These are phyloP conservation scores for Gasterosteus aculeatus DNA, from an alignment of 2,113 vertebrate species.

Conservation along the genomic window DNA sequence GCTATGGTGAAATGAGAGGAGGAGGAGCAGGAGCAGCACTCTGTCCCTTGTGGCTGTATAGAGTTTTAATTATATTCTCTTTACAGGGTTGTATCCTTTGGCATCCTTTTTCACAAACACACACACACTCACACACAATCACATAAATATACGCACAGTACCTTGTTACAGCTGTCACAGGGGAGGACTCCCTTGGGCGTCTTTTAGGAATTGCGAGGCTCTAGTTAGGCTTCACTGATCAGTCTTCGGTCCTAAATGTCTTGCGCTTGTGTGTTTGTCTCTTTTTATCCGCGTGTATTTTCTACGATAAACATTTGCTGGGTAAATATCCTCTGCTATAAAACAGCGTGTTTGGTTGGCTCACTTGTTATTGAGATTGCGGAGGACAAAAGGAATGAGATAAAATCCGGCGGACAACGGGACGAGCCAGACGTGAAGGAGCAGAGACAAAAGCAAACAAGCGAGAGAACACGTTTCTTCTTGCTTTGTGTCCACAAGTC, in stretches of 20 bases:
- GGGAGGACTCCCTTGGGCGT: constrained; percentile 58
- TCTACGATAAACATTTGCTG: constrained; percentile 50
- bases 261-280: constrained; percentile 29
- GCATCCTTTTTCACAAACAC: constrained; percentile 60
- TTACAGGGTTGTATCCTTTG: constrained; percentile 76
- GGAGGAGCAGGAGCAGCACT: constrained; percentile 11
- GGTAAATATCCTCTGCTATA: constrained; percentile 49
- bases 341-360: constrained; percentile 34
- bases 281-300: constrained; percentile 53
- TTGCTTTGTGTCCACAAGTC: not conserved
- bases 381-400: constrained; percentile 5
- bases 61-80: constrained; percentile 78
- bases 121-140: constrained; percentile 34
- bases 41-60: constrained; percentile 65
- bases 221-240: constrained; percentile 67
- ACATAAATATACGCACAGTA: constrained; percentile 64
- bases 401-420: constrained; percentile 9
- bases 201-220: constrained; percentile 60
- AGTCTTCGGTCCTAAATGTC: constrained; percentile 60
- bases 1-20: constrained; percentile 55
- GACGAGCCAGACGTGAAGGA: constrained; percentile 6
- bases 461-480: not conserved
- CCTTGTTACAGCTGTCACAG: constrained; percentile 75
- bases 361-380: constrained; percentile 32
- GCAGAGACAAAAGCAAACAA: not conserved